Percentiles rank a stretch among this genome's conserved stretches.
Conservation (phyloP, 2,797 vertebrate species). For the Cyclopterus lumpus region DNA sequence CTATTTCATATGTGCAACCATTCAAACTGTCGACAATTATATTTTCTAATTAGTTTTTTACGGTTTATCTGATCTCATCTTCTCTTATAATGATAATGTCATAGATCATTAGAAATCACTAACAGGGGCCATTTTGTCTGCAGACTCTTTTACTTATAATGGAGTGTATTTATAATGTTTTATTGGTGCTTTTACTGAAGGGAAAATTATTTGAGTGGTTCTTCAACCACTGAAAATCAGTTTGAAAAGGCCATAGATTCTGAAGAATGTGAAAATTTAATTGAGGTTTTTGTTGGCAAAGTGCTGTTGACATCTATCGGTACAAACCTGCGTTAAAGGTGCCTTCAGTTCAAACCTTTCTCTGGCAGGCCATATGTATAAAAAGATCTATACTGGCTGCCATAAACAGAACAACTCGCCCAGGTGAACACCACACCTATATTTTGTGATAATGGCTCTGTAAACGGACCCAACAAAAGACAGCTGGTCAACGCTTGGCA, state of each 20-base stretch:
- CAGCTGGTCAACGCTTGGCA: conserved; percentile 21
- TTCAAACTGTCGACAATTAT: not conserved
- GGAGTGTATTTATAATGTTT: not conserved
- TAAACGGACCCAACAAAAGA: not conserved
- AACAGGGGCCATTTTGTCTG: rapidly evolving
- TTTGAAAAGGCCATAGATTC: not conserved
- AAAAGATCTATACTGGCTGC: not conserved
- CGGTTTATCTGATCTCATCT: not conserved
- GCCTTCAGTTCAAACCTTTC: not conserved
- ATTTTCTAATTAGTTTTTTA: not conserved
- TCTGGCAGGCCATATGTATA: not conserved
- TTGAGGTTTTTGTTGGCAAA: not conserved
- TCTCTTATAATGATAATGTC: not conserved
- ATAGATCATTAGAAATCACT: not conserved
- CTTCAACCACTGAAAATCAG: not conserved
- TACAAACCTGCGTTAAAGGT: not conserved
- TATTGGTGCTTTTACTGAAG: not conserved
- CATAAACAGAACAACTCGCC: conserved; percentile 5
- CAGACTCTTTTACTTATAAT: not conserved
- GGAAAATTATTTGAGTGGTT: not conserved
- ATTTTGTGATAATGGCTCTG: conserved; percentile 9
- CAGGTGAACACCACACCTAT: conserved; percentile 32
- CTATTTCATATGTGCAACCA: not conserved
- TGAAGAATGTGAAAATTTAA: not conserved
- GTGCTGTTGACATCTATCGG: not conserved